Percentiles rank a stretch among this genome's conserved stretches.
These are phyloP conservation scores for Zaprionus vittiger DNA, from an alignment of 1,140 invertebrate genomes.

Conservation along the genomic window DNA sequence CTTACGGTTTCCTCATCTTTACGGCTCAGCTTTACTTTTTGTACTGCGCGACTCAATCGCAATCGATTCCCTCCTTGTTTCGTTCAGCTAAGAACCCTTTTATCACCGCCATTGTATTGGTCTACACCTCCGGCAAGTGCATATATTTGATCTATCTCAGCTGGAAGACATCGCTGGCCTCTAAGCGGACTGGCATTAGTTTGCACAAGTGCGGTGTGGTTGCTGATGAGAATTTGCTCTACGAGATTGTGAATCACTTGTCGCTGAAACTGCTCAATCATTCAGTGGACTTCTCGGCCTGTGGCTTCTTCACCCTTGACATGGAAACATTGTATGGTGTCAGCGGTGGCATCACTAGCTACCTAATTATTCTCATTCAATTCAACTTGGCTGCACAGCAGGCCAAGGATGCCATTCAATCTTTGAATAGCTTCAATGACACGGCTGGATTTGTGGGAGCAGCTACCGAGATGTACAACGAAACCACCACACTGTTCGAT, in stretches of 20 bases:
- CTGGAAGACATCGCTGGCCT: constrained; percentile 82
- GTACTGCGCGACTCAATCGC: constrained; percentile 73
- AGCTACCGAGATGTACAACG: constrained; percentile 61
- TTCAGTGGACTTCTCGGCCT: constrained; percentile 81
- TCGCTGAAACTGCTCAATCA: constrained; percentile 83
- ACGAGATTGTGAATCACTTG: constrained; percentile 83
- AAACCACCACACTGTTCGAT: constrained; percentile 45
- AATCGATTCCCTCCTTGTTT: constrained; percentile 77
- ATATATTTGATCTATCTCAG: constrained; percentile 82
- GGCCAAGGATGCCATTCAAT: constrained; percentile 76
- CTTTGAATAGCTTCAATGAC: constrained; percentile 66
- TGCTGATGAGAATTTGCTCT: constrained; percentile 79
- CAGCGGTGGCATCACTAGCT: constrained; percentile 83
- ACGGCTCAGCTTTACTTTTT: constrained; percentile 83
- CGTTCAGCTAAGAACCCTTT: constrained; percentile 77
- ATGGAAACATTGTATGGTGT: constrained; percentile 84
- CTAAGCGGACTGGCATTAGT: constrained; percentile 80
- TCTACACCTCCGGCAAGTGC: constrained; percentile 82
- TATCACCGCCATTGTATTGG: constrained; percentile 69
- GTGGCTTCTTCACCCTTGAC: constrained; percentile 82
- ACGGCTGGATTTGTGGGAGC: constrained; percentile 65
- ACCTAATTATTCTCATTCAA: constrained; percentile 83
- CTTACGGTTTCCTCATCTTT: constrained; percentile 82
- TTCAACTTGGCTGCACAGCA: constrained; percentile 83
- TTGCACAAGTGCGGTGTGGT: constrained; percentile 81